A percentile compares a stretch with the other conserved stretches of the same genome.
Evolutionary conservation across 2,797 vertebrate genomes (phyloP).

Genomic region (Poecile montanus): DNA sequence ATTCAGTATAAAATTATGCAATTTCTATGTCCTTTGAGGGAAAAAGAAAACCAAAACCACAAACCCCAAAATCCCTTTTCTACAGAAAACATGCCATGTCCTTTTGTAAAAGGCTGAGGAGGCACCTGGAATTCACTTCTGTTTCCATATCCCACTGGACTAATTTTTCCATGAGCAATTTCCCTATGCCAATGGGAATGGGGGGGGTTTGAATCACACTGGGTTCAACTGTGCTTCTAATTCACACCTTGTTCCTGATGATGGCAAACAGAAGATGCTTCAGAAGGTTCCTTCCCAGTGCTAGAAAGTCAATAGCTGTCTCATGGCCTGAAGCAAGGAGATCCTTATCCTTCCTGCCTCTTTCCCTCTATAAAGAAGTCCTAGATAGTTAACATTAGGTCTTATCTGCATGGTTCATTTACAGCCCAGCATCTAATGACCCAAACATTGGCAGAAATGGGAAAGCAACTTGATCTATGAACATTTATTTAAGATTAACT

Average conservation of each 20-base stretch:
- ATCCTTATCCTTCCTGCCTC: neutral
- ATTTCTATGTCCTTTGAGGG: neutral
- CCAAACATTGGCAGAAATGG: neutral
- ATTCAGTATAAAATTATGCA: neutral
- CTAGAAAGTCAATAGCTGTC: conserved; percentile 13
- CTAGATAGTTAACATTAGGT: neutral
- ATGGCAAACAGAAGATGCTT: neutral
- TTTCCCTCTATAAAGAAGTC: neutral
- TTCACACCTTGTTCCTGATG: neutral
- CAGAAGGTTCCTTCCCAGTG: neutral
- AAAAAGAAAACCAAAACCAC: neutral
- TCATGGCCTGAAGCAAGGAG: neutral
- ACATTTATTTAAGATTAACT: neutral
- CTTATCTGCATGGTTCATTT: conserved; percentile 7
- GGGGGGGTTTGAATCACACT: neutral
- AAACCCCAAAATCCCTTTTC: neutral
- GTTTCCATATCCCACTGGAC: neutral
- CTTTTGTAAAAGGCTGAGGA: neutral
- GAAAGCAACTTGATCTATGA: neutral
- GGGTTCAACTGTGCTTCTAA: neutral
- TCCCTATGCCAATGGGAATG: neutral
- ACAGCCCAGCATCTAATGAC: neutral
- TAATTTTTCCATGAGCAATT: neutral
- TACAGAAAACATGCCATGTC: neutral
- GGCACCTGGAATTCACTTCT: neutral